Base-by-base conservation (phyloP, 2,797 vertebrate species). In the Chelon auratus region DNA sequence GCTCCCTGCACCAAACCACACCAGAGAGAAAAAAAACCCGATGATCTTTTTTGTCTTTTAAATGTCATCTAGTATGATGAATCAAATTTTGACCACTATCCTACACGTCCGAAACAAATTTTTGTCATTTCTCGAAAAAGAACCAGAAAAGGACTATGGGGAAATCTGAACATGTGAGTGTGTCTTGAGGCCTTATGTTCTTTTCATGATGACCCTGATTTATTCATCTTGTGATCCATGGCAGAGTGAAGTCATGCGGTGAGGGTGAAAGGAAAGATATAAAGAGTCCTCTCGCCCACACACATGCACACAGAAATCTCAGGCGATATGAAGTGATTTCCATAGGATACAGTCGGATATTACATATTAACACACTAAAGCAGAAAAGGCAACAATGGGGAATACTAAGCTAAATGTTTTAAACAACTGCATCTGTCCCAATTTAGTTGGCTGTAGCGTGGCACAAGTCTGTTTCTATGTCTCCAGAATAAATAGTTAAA, bases 181-280 rank as follows among this genome's bases (percentile, higher is more conserved):
- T 56, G 22, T 65, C 73, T 77, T 10, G 3, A 76, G 40, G 40
- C 40, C 68, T 85, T 77, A 68, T 84, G 83, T 84, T 87, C 75
- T 75, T 87, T 84, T 83, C 72, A 87, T 81, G 20, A 72, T 51
- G 37, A 53, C 43, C 62, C 22, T 72, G 30, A 67, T 85, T 81
- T 68, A 81, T 81, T 81, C 71, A 72, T 68, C 59, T 53, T 20
- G 80, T 82, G 75, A 80, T 86, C 84, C 74, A 63, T 33, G 57
- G 55, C 62, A 52, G 68, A 72, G 73, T 63, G 79, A 78, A 84
- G 68, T 60, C 72, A 79, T 73, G 72, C 75, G 83, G 39, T 33
- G 30, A 78, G 40, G 53, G 64, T 7, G 30, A 69, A 74, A 48
- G 14, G 11, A 45, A 40, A 64, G 11, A 63, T 48, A 50, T 58